phyloP scores from a whole-genome alignment of 2,888 invertebrate genomes.

The Muschampia plurimacula region DNA sequence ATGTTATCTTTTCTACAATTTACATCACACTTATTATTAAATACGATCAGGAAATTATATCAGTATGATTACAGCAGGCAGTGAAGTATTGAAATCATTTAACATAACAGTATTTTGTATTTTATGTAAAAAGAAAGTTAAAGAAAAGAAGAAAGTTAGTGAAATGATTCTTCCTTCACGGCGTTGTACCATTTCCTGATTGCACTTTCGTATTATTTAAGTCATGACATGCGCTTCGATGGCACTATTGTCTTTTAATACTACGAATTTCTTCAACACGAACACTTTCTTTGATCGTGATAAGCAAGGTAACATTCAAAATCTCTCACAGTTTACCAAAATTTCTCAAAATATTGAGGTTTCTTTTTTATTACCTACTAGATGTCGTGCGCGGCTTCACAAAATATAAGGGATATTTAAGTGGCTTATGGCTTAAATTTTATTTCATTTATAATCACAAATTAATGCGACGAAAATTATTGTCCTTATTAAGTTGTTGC shows the following conservation, averaged over 20 bases:
- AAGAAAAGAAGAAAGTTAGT: background rate
- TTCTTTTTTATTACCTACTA: too few species aligned
- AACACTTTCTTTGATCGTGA: constrained; percentile 14
- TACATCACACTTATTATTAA: constrained; percentile 3
- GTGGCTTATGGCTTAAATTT: too few species aligned
- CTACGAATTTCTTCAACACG: background rate
- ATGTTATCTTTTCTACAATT: constrained; percentile 2
- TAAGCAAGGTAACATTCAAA: background rate
- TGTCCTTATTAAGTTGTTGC: too few species aligned
- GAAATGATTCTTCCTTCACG: constrained; percentile 12
- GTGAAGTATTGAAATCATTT: constrained; percentile 14
- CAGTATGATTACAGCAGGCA: constrained; percentile 30
- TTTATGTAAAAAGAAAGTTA: constrained; percentile 21
- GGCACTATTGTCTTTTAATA: constrained; percentile 22
- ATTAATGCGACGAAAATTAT: too few species aligned
- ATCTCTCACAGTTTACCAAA: too few species aligned
- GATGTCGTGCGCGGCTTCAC: too few species aligned
- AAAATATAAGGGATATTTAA: too few species aligned
- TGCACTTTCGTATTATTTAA: constrained; percentile 12
- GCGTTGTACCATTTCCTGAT: constrained; percentile 14
- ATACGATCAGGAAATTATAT: constrained; percentile 25
- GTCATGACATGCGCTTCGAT: constrained; percentile 19
- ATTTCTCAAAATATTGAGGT: too few species aligned
- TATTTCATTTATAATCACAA: too few species aligned
- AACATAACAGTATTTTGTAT: background rate